These are phyloP conservation scores for Dendronephthya gigantea DNA, from an alignment of 64 coral and sea anemone species.

Conservation along the genomic window DNA sequence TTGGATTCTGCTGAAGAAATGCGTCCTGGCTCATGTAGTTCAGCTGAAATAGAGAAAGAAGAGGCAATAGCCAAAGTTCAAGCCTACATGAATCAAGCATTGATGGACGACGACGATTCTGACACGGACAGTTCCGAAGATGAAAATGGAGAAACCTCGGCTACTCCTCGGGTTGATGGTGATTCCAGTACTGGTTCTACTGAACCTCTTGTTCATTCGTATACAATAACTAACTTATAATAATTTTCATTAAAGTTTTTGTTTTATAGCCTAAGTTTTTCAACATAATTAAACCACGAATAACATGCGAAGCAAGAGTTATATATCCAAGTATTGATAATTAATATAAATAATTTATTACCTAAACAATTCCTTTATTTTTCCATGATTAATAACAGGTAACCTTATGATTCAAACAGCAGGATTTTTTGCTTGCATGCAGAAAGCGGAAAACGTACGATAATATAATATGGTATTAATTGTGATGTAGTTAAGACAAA, in stretches of 20 bases:
- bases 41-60: not conserved
- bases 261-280: too few relatives aligned
- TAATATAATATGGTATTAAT: too few relatives aligned
- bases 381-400: too few relatives aligned
- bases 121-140: constrained; percentile 11
- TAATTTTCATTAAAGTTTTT: not conserved
- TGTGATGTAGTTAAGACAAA: too few relatives aligned
- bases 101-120: not conserved
- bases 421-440: too few relatives aligned
- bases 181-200: not conserved
- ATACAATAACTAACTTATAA: constrained; percentile 7
- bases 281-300: too few relatives aligned
- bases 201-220: not conserved
- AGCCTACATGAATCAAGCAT: constrained; percentile 8
- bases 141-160: not conserved
- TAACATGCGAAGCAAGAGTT: too few relatives aligned
- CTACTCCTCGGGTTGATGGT: not conserved
- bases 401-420: too few relatives aligned
- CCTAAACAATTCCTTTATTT: not conserved
- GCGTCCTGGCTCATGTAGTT: not conserved
- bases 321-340: too few relatives aligned
- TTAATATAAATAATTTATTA: too few relatives aligned
- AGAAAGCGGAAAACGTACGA: too few relatives aligned
- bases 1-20: not conserved
- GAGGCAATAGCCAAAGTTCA: constrained; percentile 8